Conservation (phyloP, 2,888 invertebrate species). For the Vanessa cardui region DNA sequence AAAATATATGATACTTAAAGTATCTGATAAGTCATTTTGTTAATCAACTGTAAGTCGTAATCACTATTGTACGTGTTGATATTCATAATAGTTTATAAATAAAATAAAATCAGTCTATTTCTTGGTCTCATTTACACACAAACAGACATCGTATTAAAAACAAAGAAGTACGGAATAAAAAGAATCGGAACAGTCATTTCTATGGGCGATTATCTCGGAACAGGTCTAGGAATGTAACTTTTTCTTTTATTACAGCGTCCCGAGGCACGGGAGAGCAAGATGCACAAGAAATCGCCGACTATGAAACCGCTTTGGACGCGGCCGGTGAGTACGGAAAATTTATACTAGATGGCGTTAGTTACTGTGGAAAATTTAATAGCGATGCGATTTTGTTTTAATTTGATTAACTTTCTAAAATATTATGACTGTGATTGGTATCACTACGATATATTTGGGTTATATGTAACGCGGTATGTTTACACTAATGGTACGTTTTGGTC, state of each 20-base stretch:
- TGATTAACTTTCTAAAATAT: background rate
- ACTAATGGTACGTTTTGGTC: too few relatives aligned
- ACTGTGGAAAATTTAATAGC: background rate
- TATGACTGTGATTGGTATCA: too few relatives aligned
- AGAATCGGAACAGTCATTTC: constrained; percentile 4
- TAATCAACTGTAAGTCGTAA: too few relatives aligned
- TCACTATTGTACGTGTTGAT: too few relatives aligned
- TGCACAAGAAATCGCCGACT: constrained; percentile 58
- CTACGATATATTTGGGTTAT: too few relatives aligned
- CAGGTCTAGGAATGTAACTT: constrained; percentile 4
- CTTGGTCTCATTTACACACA: background rate
- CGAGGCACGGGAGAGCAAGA: constrained; percentile 31
- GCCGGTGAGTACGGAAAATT: constrained; percentile 56
- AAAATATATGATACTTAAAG: too few relatives aligned
- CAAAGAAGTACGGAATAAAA: background rate
- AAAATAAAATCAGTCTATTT: background rate
- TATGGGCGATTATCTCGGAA: constrained; percentile 3
- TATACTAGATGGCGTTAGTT: constrained; percentile 5
- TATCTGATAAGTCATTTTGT: too few relatives aligned
- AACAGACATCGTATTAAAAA: background rate
- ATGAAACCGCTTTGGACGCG: constrained; percentile 69
- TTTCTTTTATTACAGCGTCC: constrained; percentile 37
- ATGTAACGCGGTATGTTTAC: too few relatives aligned
- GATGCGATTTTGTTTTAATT: background rate
- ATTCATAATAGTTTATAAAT: background rate